Evolutionary conservation across 2,113 vertebrate species (phyloP), one percentile per base, ranked within the genome.

Genomic region (Tauraco erythrolophus): DNA sequence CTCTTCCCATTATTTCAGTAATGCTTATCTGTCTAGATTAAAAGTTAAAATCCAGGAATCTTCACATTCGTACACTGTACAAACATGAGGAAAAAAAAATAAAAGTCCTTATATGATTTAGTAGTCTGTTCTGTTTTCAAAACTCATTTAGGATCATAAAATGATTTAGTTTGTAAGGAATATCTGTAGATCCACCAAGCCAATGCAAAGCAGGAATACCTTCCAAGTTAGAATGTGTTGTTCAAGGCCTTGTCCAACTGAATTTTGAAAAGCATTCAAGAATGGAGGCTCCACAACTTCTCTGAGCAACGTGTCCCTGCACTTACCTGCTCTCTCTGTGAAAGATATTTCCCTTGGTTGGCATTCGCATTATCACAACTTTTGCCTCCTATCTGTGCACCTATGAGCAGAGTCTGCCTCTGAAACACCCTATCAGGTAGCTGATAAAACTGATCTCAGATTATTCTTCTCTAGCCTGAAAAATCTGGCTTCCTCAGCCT

Each of bases 41-140:
- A 76, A 76, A 33, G 21, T 54, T 48, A 76, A 27, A 11, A 54
- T 27, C 17, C 13, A 33, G 27, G 7, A 70, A 3, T 6, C 3
- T 84, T 84, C 18, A 28, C 23, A 45, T 15, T 24, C 43, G 41
- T 11, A 14, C 7, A 4, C 6, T 50, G 11, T 39, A 46, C 2
- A 70, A 45, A 74, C 4, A 21, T 14, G 6, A 13, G 5, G 28
- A 18, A 27, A 19, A 74, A 70, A 17, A 0, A 0, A 0, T 3
- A 11, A 3, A 46, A 37, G 4, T n/a, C 41, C 28, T 78, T 28
- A 18, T 54, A 21, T 41, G 25, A 50, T 79, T 45, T 65, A 75
- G 12, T 57, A 72, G 28, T 45, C 24, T 60, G 3, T 75, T 68
- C 33, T 51, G 4, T 68, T 92, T 70, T n/a, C 51, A 88, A 50